Evolutionary conservation across 2,113 vertebrate species (phyloP).

Genomic region (Eretmochelys imbricata): DNA sequence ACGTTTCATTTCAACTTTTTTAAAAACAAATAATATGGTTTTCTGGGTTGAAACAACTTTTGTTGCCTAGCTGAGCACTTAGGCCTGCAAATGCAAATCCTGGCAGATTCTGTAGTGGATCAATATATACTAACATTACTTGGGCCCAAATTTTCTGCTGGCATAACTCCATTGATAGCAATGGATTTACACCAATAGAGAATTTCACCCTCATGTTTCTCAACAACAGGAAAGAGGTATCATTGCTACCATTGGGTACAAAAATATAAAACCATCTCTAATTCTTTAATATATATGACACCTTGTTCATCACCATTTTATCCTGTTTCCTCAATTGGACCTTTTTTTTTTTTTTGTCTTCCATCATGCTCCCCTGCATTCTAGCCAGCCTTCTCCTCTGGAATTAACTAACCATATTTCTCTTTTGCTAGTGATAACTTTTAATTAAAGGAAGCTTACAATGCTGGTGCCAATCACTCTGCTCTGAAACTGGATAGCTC

Average conservation of each 20-base stretch:
- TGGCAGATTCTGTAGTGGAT: background rate
- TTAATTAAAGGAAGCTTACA: slow-evolving; percentile 70
- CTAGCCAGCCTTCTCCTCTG: slow-evolving; percentile 10
- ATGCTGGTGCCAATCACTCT: slow-evolving; percentile 46
- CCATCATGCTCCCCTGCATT: slow-evolving; percentile 27
- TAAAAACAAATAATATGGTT: background rate
- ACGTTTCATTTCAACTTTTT: too few relatives aligned
- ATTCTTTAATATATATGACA: background rate
- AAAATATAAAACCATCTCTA: background rate
- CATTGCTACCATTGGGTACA: background rate
- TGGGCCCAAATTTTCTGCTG: background rate
- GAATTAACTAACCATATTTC: slow-evolving; percentile 68
- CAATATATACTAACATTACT: background rate
- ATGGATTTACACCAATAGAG: background rate
- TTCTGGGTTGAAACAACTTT: background rate
- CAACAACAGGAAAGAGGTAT: background rate
- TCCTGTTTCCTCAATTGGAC: background rate
- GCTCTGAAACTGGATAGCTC: slow-evolving; percentile 30
- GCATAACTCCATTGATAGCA: rapidly evolving
- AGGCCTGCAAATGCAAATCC: background rate
- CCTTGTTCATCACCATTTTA: background rate
- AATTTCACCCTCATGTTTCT: background rate
- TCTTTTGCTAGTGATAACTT: slow-evolving; percentile 44
- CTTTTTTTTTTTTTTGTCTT: slow-evolving; percentile 2
- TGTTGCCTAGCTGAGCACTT: background rate